Evolutionary conservation across 1,140 invertebrate species (phyloP).

Genomic region (Bilobella aurantiaca): DNA sequence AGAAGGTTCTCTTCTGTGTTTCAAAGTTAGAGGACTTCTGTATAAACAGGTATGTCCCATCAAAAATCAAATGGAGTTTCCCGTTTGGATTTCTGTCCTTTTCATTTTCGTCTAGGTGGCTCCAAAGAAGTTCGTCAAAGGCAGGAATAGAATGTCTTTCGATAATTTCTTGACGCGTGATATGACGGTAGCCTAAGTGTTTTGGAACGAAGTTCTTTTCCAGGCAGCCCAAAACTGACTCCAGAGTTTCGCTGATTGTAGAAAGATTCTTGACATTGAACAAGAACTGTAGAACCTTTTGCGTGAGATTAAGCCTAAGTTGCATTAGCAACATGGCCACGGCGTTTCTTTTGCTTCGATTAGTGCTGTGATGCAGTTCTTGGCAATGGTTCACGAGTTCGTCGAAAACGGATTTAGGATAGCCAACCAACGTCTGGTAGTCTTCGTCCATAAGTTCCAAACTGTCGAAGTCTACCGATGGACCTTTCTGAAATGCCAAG

Average conservation of each 20-base stretch:
- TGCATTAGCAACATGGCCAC: slow-evolving; percentile 9
- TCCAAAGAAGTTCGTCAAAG: not conserved
- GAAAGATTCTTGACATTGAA: slow-evolving; percentile 6
- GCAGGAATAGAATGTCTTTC: not conserved
- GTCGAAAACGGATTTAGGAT: slow-evolving; percentile 5
- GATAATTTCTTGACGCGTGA: slow-evolving; percentile 3
- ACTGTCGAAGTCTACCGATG: not conserved
- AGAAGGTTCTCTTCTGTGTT: slow-evolving; percentile 9
- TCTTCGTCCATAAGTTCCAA: not conserved
- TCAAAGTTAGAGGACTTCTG: too few species aligned
- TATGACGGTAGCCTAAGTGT: slow-evolving; percentile 4
- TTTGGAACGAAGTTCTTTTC: slow-evolving; percentile 4
- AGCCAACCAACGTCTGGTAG: not conserved
- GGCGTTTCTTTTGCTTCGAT: slow-evolving; percentile 6
- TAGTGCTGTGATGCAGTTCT: not conserved
- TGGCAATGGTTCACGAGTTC: not conserved
- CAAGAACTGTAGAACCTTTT: not conserved
- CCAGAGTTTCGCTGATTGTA: not conserved
- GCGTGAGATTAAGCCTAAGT: not conserved
- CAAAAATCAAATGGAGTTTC: not conserved
- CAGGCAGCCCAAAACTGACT: not conserved
- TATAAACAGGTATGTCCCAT: slow-evolving; percentile 17
- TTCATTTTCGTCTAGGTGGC: not conserved
- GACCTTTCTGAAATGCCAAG: not conserved
- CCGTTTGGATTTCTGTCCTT: not conserved